Conservation (phyloP, 1,140 invertebrate genomes). For the Subanguina moxae region DNA sequence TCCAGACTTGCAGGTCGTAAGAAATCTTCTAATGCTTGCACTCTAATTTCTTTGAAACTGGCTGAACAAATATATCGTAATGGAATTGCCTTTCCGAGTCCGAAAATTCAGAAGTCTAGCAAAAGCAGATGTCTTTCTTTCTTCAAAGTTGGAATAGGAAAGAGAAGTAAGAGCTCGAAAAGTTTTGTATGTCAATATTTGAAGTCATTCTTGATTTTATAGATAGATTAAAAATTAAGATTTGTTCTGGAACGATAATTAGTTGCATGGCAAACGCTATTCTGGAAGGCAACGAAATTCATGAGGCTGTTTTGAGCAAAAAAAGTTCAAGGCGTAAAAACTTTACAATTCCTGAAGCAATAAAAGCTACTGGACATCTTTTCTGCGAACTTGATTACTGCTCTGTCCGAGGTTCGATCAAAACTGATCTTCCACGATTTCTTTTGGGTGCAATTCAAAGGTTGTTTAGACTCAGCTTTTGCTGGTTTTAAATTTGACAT, state of each 20-base stretch:
- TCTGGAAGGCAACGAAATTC: slow-evolving; percentile 12
- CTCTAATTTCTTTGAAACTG: slow-evolving; percentile 6
- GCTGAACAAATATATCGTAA: slow-evolving; percentile 5
- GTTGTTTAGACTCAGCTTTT: no score
- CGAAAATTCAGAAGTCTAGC: neutral
- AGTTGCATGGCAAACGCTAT: slow-evolving; percentile 10
- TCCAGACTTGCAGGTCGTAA: slow-evolving; percentile 1
- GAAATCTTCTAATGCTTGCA: slow-evolving; percentile 5
- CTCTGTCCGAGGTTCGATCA: neutral
- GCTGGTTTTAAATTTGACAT: no score
- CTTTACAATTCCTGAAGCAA: slow-evolving; percentile 14
- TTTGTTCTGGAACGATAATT: neutral
- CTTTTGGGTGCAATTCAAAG: no score
- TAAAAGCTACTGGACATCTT: neutral
- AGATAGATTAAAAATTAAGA: neutral
- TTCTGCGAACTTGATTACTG: slow-evolving; percentile 2
- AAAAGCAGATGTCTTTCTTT: neutral
- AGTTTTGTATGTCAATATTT: neutral
- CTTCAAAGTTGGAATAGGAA: neutral
- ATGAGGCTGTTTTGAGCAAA: neutral
- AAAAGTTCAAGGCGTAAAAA: neutral
- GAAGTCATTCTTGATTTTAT: neutral
- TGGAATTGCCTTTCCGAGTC: slow-evolving; percentile 3
- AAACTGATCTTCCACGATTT: no score
- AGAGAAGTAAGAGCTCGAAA: neutral